These are phyloP conservation scores for Osmerus eperlanus DNA, from an alignment of 2,113 vertebrate species.

Conservation along the genomic window DNA sequence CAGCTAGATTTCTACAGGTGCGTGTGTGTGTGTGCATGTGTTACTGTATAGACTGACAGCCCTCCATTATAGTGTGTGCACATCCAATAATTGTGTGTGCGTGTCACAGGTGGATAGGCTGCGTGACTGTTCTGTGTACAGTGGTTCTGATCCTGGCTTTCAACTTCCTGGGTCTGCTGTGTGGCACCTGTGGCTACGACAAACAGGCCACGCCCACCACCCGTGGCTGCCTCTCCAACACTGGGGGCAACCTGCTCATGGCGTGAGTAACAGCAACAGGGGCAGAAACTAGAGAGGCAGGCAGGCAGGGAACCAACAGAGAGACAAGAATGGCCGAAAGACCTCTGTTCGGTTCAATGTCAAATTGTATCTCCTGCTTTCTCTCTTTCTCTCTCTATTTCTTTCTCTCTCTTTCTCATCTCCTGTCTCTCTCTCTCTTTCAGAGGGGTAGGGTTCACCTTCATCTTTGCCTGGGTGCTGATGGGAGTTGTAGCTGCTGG, in stretches of 20 bases:
- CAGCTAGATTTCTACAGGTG: constrained; percentile 91
- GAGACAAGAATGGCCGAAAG: too few species aligned
- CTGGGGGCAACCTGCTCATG: constrained; percentile 93
- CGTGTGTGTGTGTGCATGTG: constrained; percentile 7
- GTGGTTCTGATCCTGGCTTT: constrained; percentile 83
- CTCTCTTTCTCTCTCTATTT: not conserved
- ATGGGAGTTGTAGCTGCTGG: constrained; percentile 84
- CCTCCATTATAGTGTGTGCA: not conserved
- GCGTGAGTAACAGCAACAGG: constrained; percentile 73
- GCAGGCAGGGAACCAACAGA: not conserved
- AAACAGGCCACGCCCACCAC: constrained; percentile 85
- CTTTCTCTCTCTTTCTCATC: not conserved
- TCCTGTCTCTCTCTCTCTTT: constrained; percentile 21
- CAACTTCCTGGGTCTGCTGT: constrained; percentile 85
- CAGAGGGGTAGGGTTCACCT: constrained; percentile 91
- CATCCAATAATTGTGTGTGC: constrained; percentile 13
- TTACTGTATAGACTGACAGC: not conserved
- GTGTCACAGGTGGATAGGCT: constrained; percentile 81
- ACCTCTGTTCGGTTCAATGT: too few species aligned
- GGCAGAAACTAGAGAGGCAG: not conserved
- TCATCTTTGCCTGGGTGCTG: constrained; percentile 88
- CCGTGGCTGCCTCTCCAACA: constrained; percentile 91
- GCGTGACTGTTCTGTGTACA: constrained; percentile 80
- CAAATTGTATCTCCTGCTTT: too few species aligned
- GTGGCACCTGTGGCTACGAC: constrained; percentile 83